Conservation (phyloP, 2,797 vertebrate species). For the Hydrophis major region DNA sequence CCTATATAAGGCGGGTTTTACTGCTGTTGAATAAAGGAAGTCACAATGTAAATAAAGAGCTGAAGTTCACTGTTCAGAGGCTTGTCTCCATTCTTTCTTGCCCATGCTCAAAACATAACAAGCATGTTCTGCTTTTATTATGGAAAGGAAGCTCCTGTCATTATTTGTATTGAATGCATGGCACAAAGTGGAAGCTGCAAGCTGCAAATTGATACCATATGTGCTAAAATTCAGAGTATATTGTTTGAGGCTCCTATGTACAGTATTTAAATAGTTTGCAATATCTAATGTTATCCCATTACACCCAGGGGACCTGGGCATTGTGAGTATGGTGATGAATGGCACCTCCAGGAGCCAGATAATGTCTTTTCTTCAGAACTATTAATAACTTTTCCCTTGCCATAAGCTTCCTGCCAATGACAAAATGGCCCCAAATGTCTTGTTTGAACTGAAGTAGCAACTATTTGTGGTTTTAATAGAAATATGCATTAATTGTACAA, state of each 20-base stretch:
- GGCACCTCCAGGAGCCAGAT: not conserved
- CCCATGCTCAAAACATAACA: no score
- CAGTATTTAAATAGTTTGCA: not conserved
- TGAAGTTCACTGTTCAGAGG: no score
- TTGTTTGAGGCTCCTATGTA: not conserved
- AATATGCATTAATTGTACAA: not conserved
- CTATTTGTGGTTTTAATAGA: not conserved
- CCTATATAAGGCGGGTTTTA: no score
- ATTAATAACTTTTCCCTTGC: not conserved
- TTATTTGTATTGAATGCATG: conserved; percentile 17
- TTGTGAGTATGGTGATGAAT: not conserved
- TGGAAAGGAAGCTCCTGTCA: not conserved
- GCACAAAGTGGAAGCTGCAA: not conserved
- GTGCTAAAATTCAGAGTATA: not conserved
- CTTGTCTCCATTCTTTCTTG: no score
- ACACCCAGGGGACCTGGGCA: not conserved
- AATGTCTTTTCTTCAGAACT: not conserved
- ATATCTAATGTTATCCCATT: not conserved
- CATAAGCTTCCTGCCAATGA: not conserved
- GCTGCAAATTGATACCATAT: not conserved
- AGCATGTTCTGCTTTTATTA: not conserved
- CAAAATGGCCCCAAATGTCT: not conserved
- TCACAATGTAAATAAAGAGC: no score
- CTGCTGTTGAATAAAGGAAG: no score
- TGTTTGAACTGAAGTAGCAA: not conserved